Evolutionary conservation across 2,113 vertebrate genomes (phyloP).

Genomic region (Todiramphus chloris): DNA sequence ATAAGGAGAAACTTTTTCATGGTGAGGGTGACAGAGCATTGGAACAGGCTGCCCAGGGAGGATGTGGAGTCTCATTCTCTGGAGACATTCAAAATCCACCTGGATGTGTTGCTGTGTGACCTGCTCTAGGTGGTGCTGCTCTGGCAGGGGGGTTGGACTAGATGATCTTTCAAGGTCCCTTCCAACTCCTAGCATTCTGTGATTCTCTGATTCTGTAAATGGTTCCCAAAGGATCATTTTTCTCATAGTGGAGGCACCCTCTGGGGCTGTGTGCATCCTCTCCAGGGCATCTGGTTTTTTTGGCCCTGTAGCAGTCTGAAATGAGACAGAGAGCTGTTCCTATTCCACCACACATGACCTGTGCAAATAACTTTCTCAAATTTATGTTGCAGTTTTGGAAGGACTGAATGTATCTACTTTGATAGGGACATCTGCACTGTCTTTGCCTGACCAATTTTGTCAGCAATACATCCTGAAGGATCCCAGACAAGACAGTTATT

Average conservation of each 20-base stretch:
- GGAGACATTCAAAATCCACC: no score
- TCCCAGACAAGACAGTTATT: constrained; percentile 58
- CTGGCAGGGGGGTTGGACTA: no score
- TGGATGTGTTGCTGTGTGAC: no score
- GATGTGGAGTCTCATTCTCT: no score
- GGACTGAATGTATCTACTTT: neutral
- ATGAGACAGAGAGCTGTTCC: neutral
- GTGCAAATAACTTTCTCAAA: neutral
- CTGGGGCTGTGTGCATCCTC: neutral
- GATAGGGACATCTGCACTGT: neutral
- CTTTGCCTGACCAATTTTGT: neutral
- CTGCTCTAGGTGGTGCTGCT: no score
- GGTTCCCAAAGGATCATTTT: neutral
- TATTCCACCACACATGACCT: neutral
- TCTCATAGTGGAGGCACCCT: neutral
- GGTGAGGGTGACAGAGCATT: no score
- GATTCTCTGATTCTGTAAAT: neutral
- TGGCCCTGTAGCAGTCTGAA: neutral
- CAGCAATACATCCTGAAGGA: neutral
- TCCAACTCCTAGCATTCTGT: no score
- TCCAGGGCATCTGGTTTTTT: neutral
- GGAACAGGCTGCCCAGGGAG: no score
- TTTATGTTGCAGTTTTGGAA: neutral
- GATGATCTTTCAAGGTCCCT: no score
- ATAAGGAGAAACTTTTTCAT: no score